These are phyloP conservation scores for Osmoderma eremita DNA, from an alignment of 2,888 invertebrate genomes.

Conservation along the genomic window DNA sequence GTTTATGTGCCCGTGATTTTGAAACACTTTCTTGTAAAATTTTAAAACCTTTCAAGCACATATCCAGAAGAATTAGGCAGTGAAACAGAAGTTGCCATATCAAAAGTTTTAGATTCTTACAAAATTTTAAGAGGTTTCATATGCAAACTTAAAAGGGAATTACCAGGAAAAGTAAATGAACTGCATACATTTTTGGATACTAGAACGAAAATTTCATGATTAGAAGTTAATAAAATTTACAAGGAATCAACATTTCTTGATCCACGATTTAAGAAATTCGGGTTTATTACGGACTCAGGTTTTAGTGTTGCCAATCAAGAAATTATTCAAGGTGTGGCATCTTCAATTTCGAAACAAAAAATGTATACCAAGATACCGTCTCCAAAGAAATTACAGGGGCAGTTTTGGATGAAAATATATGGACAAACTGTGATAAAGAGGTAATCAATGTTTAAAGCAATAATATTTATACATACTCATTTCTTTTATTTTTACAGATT, in stretches of 20 bases:
- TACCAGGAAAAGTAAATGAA: slow-evolving; percentile 5
- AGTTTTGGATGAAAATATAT: slow-evolving; percentile 5
- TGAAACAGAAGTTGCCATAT: slow-evolving; percentile 30
- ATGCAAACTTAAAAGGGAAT: neutral
- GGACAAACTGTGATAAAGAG: slow-evolving; percentile 1
- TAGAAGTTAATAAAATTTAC: slow-evolving; percentile 1
- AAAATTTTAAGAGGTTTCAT: slow-evolving; percentile 1
- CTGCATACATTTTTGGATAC: neutral
- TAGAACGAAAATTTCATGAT: neutral
- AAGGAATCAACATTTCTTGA: slow-evolving; percentile 9
- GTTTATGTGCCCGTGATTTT: slow-evolving; percentile 37
- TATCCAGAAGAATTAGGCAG: slow-evolving; percentile 42
- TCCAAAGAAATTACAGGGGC: neutral
- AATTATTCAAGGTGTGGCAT: too few relatives aligned
- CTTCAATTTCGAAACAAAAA: too few relatives aligned
- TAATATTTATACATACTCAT: too few relatives aligned
- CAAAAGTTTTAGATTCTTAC: neutral
- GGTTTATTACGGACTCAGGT: neutral
- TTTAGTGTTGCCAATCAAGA: too few relatives aligned
- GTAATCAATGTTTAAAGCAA: neutral
- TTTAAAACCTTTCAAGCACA: slow-evolving; percentile 39
- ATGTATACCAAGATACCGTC: neutral
- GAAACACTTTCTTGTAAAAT: slow-evolving; percentile 36
- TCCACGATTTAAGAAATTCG: slow-evolving; percentile 5
- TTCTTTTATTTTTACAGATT: too few relatives aligned